Evolutionary conservation across 2,797 vertebrate genomes (phyloP), one percentile per base, ranked within the genome.

Genomic region (Falco columbarius): DNA sequence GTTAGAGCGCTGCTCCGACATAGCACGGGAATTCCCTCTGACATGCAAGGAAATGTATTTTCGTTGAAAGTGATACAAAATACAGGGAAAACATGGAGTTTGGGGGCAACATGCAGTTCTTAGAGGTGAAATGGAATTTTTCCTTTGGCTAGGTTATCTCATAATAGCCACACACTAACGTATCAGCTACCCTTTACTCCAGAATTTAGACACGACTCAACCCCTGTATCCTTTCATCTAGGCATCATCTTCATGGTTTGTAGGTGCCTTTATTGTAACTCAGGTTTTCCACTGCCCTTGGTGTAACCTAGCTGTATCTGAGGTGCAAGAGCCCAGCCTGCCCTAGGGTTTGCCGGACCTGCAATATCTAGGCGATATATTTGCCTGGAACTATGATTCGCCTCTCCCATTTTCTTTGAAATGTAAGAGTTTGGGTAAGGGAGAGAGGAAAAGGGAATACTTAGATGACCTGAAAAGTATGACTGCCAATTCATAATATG

Each of bases 401-500:
- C 29, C 17, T 87, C 49, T 21, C 44, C 44, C 24, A 51, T 74
- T 91, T 92, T 47, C 44, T 68, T 65, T n/a, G 54, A 71, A 82
- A 76, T 46, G 11, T 12, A 54, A 40, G 42, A 62, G 32, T 66
- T 79, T 24, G n/a, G 51, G 59, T 40, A 62, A 92, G 27, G 27
- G 34, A 55, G 8, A 51, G 42, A 49, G 22, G 8, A 62, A 29
- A 72, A 52, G 7, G 3, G 59, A 90, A 73, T 63, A 52, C 74
- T 97, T n/a, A 83, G 71, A 89, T 9, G 76, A 96, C 96, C 94
- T 91, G 90, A 90, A 80, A 92, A 82, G 24, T 16, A 0, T 74
- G 6, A 0, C 49, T 93, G 92, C 90, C 92, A 90, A 40, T 74
- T 81, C 67, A 79, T 95, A 97, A 97, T 86, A 26, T 1, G 84